Evolutionary conservation across 2,888 invertebrate genomes (phyloP).

Genomic region (Eupithecia vulgata): DNA sequence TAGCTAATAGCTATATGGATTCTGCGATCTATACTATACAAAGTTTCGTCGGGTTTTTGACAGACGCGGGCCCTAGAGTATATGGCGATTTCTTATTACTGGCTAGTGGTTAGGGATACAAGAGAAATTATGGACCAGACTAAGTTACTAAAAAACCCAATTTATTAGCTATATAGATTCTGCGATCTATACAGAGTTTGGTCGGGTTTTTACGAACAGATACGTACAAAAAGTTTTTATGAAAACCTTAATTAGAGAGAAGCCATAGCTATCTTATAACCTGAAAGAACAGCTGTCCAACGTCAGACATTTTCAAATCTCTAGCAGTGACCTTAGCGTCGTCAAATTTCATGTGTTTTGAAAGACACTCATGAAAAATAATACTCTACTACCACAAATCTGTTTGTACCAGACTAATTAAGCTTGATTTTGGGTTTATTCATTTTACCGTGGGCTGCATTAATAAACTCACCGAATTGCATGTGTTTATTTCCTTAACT

Average conservation of each 20-base stretch:
- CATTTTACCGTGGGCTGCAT: neutral
- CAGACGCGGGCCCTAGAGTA: neutral
- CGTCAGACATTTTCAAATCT: neutral
- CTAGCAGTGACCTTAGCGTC: neutral
- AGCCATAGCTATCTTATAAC: neutral
- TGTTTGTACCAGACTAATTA: neutral
- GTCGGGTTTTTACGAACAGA: too few relatives aligned
- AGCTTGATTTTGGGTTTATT: neutral
- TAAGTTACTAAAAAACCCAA: neutral
- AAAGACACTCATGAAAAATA: neutral
- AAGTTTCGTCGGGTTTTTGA: neutral
- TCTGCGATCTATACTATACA: neutral
- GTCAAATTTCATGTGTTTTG: neutral
- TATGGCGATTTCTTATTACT: constrained; percentile 8
- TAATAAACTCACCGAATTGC: constrained; percentile 93
- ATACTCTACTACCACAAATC: neutral
- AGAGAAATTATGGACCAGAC: neutral
- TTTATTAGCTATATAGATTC: neutral
- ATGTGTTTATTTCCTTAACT: constrained; percentile 98
- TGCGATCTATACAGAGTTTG: neutral
- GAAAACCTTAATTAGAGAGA: too few relatives aligned
- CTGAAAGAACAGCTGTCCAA: neutral
- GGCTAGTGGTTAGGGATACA: neutral
- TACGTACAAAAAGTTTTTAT: neutral
- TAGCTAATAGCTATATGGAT: neutral